A percentile compares a stretch with the other conserved stretches of the same genome.
phyloP scores from a whole-genome alignment of 2,113 vertebrate species.

The Candoia aspera region DNA sequence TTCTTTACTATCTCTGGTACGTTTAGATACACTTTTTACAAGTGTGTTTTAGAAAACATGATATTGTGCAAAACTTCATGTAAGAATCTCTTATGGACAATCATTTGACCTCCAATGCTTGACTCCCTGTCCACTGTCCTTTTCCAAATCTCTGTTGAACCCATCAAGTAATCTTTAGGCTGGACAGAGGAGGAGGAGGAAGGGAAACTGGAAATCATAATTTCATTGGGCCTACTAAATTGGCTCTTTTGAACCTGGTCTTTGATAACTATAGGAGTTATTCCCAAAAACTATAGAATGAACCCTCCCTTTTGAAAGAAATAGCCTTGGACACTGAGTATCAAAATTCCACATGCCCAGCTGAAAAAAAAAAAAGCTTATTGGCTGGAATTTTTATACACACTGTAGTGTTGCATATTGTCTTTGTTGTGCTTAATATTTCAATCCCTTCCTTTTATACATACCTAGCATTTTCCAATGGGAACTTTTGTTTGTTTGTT shows the following conservation, averaged over 20 bases:
- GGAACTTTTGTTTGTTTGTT: slow-evolving; percentile 1
- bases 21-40: too few species aligned
- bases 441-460: slow-evolving; percentile 36
- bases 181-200: not conserved
- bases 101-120: too few species aligned
- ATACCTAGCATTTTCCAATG: slow-evolving; percentile 28
- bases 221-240: not conserved
- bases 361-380: not conserved
- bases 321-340: not conserved
- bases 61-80: too few species aligned
- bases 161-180: not conserved
- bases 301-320: not conserved
- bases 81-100: too few species aligned
- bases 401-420: slow-evolving; percentile 25
- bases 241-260: not conserved
- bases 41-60: too few species aligned
- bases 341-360: not conserved
- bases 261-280: not conserved
- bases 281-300: not conserved
- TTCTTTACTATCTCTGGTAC: too few species aligned
- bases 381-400: not conserved
- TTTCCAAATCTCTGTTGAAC: not conserved
- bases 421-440: not conserved
- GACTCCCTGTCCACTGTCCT: too few species aligned
- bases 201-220: not conserved